These are phyloP conservation scores for Cirrhinus mrigala DNA, from an alignment of 2,797 vertebrate genomes.

Conservation along the genomic window DNA sequence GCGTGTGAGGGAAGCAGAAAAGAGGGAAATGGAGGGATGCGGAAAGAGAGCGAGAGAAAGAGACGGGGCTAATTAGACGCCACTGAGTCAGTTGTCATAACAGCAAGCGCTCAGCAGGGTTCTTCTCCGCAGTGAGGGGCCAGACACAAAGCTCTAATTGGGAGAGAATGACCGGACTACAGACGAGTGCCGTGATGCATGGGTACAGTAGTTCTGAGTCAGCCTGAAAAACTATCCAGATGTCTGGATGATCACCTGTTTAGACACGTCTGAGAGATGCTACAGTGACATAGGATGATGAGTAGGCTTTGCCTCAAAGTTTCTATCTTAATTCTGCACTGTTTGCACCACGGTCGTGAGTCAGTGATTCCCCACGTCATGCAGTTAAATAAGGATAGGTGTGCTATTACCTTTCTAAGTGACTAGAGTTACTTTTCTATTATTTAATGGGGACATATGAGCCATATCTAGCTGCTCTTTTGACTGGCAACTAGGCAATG, in stretches of 20 bases:
- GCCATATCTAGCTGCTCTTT: not conserved
- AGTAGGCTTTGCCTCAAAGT: not conserved
- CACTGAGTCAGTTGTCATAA: slow-evolving; percentile 46
- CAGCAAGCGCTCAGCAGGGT: slow-evolving; percentile 32
- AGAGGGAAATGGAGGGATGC: slow-evolving; percentile 31
- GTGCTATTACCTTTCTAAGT: not conserved
- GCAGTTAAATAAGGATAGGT: not conserved
- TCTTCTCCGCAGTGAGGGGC: slow-evolving; percentile 35
- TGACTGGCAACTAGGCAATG: not conserved
- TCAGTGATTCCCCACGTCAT: not conserved
- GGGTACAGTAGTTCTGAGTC: slow-evolving; percentile 29
- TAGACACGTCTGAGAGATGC: not conserved
- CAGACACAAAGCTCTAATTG: slow-evolving; percentile 53
- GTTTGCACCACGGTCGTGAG: not conserved
- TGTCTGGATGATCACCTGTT: slow-evolving; percentile 22
- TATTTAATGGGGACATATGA: not conserved
- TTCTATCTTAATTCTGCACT: not conserved
- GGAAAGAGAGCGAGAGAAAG: slow-evolving; percentile 30
- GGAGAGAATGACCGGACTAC: slow-evolving; percentile 35
- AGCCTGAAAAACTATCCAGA: slow-evolving; percentile 38
- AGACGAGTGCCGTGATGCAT: slow-evolving; percentile 16
- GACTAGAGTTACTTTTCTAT: not conserved
- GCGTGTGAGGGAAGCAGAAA: not conserved
- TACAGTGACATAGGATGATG: not conserved
- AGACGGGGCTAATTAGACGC: slow-evolving; percentile 48